Base-by-base conservation (phyloP, 2,888 invertebrate species). In the Hedya salicella region DNA sequence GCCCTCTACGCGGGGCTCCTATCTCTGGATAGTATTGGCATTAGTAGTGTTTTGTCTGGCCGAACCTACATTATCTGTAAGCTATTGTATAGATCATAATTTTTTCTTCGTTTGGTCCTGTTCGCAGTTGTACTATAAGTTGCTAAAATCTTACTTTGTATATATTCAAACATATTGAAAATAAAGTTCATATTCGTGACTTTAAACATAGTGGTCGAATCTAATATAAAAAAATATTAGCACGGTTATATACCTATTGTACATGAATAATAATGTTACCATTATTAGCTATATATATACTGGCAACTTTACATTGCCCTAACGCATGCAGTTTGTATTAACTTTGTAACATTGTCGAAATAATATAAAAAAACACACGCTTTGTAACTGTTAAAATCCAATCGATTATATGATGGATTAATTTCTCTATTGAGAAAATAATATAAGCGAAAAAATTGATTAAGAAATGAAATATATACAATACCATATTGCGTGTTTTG, bases 251-350 rank as follows among this genome's bases (percentile, higher is more conserved):
- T 60, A 49, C 25, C 59, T 65, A 39, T 61, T 54, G 39, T 66
- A 48, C 52, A 76, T 71, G 54, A 69, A 64, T 73, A 71, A 67
- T 74, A 73, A 75, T 78, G 80, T 80, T 80, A 80, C 80, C 80
- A 79, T 76, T 67, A 70, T 59, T 62, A 69, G 63, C 70, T 68
- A 67, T 64, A 63, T 61, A 53, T 68, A 52, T 66, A 62, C 9
- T 71, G 71, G 73, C 77, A 78, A 78, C 75, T 76, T 74, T 77
- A 78, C 76, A 78, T 78, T 78, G 78, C 73, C 73, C 46, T 36
- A 71, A 73, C 75, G 74, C 75, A 76, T 78, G 73, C 52, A 61
- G 25, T 67, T 65, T 62, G 65, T 21, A 17, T 52, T 48, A 44
- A 48, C 48, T 40, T 42, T 57, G 50, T 52, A 36, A 44, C 16